A percentile compares a stretch with the other conserved stretches of the same genome.
phyloP scores from a whole-genome alignment of 2,888 invertebrate genomes.

The Drosophila maculinotata region DNA sequence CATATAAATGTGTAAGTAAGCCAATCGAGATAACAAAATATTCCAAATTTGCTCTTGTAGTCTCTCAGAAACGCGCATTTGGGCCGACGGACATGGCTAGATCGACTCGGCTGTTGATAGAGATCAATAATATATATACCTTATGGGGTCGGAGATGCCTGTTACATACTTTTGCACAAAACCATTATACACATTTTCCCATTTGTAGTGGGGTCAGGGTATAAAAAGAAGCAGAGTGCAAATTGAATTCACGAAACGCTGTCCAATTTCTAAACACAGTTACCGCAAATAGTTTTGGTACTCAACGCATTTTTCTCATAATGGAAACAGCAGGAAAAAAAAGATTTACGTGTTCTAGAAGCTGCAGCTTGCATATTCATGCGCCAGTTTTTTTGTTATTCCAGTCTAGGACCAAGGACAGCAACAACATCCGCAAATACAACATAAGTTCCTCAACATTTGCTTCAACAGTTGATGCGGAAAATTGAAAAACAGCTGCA shows the following conservation, averaged over 20 bases:
- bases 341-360: slow-evolving; percentile 47
- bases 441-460: slow-evolving; percentile 46
- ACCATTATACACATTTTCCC: too few relatives aligned
- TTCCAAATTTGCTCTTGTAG: too few relatives aligned
- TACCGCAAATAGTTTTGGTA: slow-evolving; percentile 52
- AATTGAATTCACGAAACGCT: slow-evolving; percentile 65
- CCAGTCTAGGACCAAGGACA: slow-evolving; percentile 13
- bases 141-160: too few relatives aligned
- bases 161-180: too few relatives aligned
- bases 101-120: too few relatives aligned
- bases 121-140: too few relatives aligned
- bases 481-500: slow-evolving; percentile 79
- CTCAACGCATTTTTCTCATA: slow-evolving; percentile 52
- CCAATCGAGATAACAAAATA: too few relatives aligned
- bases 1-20: too few relatives aligned
- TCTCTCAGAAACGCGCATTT: too few relatives aligned
- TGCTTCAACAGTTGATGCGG: slow-evolving; percentile 74
- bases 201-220: too few relatives aligned
- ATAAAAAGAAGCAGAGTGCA: slow-evolving; percentile 1
- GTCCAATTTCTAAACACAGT: slow-evolving; percentile 39
- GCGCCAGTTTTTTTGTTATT: slow-evolving; percentile 53
- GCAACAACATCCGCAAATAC: slow-evolving; percentile 7
- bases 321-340: slow-evolving; percentile 54
- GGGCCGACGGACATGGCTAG: too few relatives aligned
- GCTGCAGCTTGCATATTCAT: slow-evolving; percentile 67